Evolutionary conservation across 2,888 invertebrate species (phyloP).

Genomic region (Griposia aprilina): DNA sequence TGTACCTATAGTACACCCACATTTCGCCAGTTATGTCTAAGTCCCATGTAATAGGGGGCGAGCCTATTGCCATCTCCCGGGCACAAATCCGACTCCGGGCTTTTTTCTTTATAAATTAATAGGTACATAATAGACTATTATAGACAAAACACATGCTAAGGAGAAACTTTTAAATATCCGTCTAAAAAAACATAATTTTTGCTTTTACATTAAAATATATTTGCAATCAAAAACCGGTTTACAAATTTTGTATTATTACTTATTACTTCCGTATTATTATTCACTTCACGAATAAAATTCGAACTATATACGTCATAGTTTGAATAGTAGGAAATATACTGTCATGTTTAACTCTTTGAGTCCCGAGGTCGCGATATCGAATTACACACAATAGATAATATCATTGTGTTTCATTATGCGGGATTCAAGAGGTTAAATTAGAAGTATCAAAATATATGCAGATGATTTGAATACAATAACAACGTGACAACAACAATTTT

Average conservation of each 20-base stretch:
- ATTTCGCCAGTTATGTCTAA: no score
- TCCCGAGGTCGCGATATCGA: no score
- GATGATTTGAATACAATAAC: neutral
- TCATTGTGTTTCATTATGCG: no score
- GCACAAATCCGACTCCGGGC: no score
- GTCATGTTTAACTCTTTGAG: neutral
- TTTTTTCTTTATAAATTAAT: no score
- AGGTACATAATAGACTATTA: no score
- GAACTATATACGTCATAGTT: conserved; percentile 13
- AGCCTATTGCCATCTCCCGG: no score
- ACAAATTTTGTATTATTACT: conserved; percentile 4
- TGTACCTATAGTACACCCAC: no score
- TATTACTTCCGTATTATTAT: conserved; percentile 38
- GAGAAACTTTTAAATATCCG: neutral
- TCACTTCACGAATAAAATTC: conserved; percentile 10
- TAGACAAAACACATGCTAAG: neutral
- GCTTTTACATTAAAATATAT: conserved; percentile 24
- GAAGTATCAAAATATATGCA: neutral
- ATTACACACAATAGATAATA: no score
- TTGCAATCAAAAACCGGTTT: conserved; percentile 28
- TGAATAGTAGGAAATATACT: conserved; percentile 31
- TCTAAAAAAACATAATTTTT: neutral
- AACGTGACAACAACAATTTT: neutral
- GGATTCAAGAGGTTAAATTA: neutral
- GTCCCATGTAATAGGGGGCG: no score